Evolutionary conservation across 1,140 invertebrate genomes (phyloP).

Genomic region (Condylostylus longicornis): DNA sequence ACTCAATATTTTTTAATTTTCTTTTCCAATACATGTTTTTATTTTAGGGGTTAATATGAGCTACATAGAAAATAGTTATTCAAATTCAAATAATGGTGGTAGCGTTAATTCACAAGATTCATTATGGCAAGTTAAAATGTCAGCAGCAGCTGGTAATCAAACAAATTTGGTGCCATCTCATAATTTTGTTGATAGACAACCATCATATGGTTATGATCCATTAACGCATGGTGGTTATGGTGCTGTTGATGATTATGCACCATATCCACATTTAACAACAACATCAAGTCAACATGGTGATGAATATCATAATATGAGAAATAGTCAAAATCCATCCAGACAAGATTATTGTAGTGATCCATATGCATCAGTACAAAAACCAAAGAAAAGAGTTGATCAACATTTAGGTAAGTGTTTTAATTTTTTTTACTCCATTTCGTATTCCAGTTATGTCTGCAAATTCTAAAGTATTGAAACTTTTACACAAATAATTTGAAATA

Average conservation of each 20-base stretch:
- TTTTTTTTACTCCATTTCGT: too few species aligned
- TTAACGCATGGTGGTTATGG: slow-evolving; percentile 65
- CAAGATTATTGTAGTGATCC: slow-evolving; percentile 75
- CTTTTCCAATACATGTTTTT: slow-evolving; percentile 10
- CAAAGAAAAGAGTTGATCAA: slow-evolving; percentile 64
- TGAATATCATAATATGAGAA: slow-evolving; percentile 50
- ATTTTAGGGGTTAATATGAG: slow-evolving; percentile 64
- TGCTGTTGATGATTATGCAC: slow-evolving; percentile 69
- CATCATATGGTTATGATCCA: slow-evolving; percentile 58
- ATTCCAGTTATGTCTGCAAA: too few species aligned
- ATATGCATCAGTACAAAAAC: slow-evolving; percentile 71
- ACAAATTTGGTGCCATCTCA: slow-evolving; percentile 38
- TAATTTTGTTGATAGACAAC: slow-evolving; percentile 43
- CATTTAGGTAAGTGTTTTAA: slow-evolving; percentile 61
- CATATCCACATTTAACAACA: slow-evolving; percentile 59
- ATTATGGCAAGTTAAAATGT: slow-evolving; percentile 86
- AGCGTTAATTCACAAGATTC: slow-evolving; percentile 88
- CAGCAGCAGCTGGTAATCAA: slow-evolving; percentile 49
- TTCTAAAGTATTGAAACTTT: too few species aligned
- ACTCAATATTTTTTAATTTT: neutral
- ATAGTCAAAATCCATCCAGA: slow-evolving; percentile 61
- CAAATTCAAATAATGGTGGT: slow-evolving; percentile 81
- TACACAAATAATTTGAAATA: too few species aligned
- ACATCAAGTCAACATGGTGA: slow-evolving; percentile 45
- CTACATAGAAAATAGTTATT: slow-evolving; percentile 81